Percentiles rank a stretch among this genome's conserved stretches.
phyloP scores from a whole-genome alignment of 2,797 vertebrate species.

The Myiotriccus ornatus region DNA sequence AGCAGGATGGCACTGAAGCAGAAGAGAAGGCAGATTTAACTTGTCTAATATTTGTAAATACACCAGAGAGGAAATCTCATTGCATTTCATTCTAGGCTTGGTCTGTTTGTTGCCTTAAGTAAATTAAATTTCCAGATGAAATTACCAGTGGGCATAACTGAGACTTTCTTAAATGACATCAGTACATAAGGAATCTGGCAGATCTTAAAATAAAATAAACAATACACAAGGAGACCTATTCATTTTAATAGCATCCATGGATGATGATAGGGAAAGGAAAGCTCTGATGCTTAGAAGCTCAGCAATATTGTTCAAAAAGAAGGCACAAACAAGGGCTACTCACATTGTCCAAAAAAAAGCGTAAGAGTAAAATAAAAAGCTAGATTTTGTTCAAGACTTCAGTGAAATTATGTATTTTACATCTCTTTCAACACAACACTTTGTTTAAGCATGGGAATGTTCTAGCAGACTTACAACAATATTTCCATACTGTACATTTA shows the following conservation, averaged over 20 bases:
- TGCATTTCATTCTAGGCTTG: conserved; percentile 10
- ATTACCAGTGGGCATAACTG: neutral
- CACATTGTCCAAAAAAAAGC: neutral
- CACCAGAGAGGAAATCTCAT: neutral
- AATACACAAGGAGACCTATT: neutral
- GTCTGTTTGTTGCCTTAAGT: conserved; percentile 17
- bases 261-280: neutral
- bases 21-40: neutral
- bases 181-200: conserved; percentile 1
- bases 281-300: neutral
- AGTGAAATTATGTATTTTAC: conserved; percentile 35
- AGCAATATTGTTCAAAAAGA: neutral
- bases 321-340: neutral
- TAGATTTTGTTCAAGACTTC: conserved; percentile 36
- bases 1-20: neutral
- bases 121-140: conserved; percentile 44
- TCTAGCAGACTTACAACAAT: conserved; percentile 47
- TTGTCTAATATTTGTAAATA: conserved; percentile 32
- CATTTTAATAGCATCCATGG: neutral
- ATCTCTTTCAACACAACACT: conserved; percentile 15
- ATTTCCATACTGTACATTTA: conserved; percentile 56
- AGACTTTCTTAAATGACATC: neutral
- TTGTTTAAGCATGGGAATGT: conserved; percentile 23
- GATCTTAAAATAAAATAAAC: conserved; percentile 24
- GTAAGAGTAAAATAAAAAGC: neutral